Conservation (phyloP, 2,888 invertebrate species). For the Andrena flavipes region DNA sequence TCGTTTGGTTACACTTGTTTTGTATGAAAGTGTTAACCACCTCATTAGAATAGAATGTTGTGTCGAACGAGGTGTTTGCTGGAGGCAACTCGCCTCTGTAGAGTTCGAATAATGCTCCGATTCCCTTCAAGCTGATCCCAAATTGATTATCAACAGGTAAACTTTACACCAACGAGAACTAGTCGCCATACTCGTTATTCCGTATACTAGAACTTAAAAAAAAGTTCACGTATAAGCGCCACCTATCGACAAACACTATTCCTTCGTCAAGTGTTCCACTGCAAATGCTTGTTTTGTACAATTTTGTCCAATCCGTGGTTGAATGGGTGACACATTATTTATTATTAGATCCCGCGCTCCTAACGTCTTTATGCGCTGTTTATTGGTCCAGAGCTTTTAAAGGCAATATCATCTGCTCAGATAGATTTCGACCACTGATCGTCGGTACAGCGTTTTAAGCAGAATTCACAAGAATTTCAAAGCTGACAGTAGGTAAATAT, state of each 20-base stretch:
- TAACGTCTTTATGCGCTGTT: not conserved
- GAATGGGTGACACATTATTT: slow-evolving; percentile 33
- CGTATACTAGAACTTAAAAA: slow-evolving; percentile 51
- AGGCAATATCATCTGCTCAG: not conserved
- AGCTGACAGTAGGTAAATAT: not conserved
- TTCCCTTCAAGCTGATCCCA: slow-evolving; percentile 47
- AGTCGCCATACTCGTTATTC: slow-evolving; percentile 72
- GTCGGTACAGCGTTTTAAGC: not conserved
- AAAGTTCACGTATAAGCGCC: slow-evolving; percentile 37
- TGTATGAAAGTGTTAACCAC: slow-evolving; percentile 72
- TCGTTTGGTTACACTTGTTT: slow-evolving; percentile 63
- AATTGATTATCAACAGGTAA: slow-evolving; percentile 76
- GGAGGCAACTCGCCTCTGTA: slow-evolving; percentile 35
- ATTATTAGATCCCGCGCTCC: slow-evolving; percentile 28
- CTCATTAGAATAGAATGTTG: slow-evolving; percentile 45
- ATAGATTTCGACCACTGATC: not conserved
- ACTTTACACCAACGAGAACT: slow-evolving; percentile 67
- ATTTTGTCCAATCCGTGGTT: slow-evolving; percentile 42
- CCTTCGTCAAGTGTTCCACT: not conserved
- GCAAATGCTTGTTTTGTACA: slow-evolving; percentile 22
- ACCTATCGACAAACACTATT: slow-evolving; percentile 38
- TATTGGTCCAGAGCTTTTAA: not conserved
- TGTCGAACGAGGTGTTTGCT: slow-evolving; percentile 23
- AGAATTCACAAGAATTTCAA: slow-evolving; percentile 5
- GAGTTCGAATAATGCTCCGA: slow-evolving; percentile 29